Conservation (phyloP, 1,140 invertebrate species). For the Melipona quadrifasciata region DNA sequence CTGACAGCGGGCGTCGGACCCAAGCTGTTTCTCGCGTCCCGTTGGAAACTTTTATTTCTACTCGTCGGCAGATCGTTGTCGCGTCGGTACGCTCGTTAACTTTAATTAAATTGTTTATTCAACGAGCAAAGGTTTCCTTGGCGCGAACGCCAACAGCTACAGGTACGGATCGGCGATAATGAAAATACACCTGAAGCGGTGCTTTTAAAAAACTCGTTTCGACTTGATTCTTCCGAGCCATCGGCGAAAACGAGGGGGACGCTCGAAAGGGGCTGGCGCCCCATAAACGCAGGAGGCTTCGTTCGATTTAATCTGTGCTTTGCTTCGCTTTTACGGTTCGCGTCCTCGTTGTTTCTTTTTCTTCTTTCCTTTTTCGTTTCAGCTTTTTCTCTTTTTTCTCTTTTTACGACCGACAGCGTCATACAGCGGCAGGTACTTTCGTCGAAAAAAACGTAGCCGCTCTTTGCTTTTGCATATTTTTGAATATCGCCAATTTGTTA, state of each 20-base stretch:
- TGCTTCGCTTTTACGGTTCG: background rate
- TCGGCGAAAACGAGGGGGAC: constrained; percentile 17
- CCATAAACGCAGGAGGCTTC: constrained; percentile 7
- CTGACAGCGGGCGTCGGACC: background rate
- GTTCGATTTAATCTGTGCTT: constrained; percentile 22
- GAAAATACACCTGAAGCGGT: constrained; percentile 12
- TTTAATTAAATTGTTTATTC: constrained; percentile 62
- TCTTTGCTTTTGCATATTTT: constrained; percentile 6
- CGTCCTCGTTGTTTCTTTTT: too few species aligned
- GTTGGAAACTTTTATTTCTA: background rate
- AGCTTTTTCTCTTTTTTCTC: too few species aligned
- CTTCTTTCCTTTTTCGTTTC: too few species aligned
- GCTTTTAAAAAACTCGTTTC: constrained; percentile 11
- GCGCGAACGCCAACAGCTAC: background rate
- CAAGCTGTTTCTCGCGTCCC: too few species aligned
- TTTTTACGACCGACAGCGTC: too few species aligned
- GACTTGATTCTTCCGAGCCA: constrained; percentile 2
- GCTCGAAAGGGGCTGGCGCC: constrained; percentile 10
- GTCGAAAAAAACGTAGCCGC: too few species aligned
- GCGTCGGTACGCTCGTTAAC: constrained; percentile 29
- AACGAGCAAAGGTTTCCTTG: background rate
- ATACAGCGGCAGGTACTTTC: background rate
- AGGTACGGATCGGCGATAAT: constrained; percentile 11
- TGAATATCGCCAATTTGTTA: constrained; percentile 26
- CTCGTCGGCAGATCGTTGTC: background rate